Evolutionary conservation across 53 echinoderm and acorn worm genomes (phyloP), one percentile per base, ranked within the genome.

Genomic region (Stichopus horrens): DNA sequence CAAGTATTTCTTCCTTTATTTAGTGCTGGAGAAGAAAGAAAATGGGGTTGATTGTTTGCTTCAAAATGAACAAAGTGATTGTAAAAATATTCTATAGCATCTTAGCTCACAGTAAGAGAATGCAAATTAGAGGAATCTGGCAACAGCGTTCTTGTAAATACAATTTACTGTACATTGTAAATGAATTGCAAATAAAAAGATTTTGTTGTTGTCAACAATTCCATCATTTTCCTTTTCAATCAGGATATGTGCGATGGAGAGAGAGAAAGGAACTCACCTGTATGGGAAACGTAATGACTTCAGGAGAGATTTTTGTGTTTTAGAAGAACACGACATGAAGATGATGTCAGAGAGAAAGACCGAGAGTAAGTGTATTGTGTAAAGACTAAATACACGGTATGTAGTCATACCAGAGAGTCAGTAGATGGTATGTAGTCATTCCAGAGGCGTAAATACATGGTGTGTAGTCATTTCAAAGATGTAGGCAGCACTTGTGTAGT

Each of bases 211-310:
- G 71, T 1, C 67, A 9, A 66, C 23, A 56, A 56, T 83, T 11
- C 57, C 18, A 11, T 60, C n/a, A n/a, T n/a, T 59, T 56, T 2
- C 37, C 37, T 2, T 37, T 37, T 55, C 21, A 19, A 60, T 21
- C 86, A 98, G 98, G 79, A 90, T 98, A 59, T 83, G 90, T 68
- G 93, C 88, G 8, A 84, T 98, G 71, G 98, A 98, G 20, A 83
- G 95, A 74, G 98, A 98, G 88, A 98, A 95, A 86, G 88, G 91
- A 76, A 93, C 91, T 37, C 93, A 95, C 63, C 80, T 98, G 23
- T 98, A 98, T 90, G 95, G 91, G 76, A 98, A 95, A 76, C 87
- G 98, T 21, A 98, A 93, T 83, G 98, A 98, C 83, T 98, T 98
- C 86, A 94, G 98, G 58, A 94, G 95, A 85, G 93, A 95, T 54